These are phyloP conservation scores for Carduelis carduelis DNA, from an alignment of 2,797 vertebrate species.

Conservation along the genomic window DNA sequence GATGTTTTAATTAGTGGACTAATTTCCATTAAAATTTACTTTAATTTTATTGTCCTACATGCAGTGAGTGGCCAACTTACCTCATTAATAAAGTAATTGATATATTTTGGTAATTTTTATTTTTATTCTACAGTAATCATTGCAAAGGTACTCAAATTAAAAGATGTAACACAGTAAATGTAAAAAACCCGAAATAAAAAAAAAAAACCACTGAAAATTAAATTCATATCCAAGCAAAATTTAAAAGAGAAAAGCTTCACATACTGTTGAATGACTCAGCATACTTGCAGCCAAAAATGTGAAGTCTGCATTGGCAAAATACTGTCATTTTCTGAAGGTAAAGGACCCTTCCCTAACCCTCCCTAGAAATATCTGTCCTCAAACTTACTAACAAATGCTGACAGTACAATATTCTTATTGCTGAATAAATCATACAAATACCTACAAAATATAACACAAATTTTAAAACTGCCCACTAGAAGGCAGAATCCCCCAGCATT, in stretches of 20 bases:
- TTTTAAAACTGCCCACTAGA: slow-evolving; percentile 61
- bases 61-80: background rate
- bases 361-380: background rate
- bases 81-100: background rate
- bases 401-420: background rate
- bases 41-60: background rate
- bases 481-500: slow-evolving; percentile 47
- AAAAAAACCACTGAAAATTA: background rate
- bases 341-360: background rate
- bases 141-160: background rate
- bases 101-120: background rate
- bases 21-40: background rate
- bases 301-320: background rate
- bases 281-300: background rate
- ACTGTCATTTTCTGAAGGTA: background rate
- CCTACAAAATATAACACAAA: background rate
- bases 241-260: background rate
- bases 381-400: background rate
- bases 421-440: background rate
- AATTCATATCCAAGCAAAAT: background rate
- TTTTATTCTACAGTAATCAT: background rate
- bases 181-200: background rate
- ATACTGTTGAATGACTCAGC: slow-evolving; percentile 11
- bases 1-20: background rate
- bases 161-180: background rate